Evolutionary conservation across 1,140 invertebrate species (phyloP).

Genomic region (Macrobrachium nipponense): DNA sequence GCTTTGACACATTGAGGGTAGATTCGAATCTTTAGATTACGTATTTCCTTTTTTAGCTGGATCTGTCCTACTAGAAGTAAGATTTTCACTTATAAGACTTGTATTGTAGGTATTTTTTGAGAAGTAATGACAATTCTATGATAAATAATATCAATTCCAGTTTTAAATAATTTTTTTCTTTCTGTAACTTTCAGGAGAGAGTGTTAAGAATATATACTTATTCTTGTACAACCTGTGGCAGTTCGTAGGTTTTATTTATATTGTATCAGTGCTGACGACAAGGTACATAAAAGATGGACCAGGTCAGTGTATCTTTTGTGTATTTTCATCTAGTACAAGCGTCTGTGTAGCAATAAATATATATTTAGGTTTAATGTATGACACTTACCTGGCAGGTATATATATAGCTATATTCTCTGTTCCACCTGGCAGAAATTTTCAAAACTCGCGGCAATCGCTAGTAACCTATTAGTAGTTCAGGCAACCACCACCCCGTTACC

Average conservation of each 20-base stretch:
- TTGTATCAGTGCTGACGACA: slow-evolving; percentile 80
- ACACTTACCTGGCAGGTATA: too few relatives aligned
- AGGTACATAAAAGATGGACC: slow-evolving; percentile 80
- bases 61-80: too few relatives aligned
- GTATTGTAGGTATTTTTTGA: neutral
- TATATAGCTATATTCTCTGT: too few relatives aligned
- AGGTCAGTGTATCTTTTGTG: slow-evolving; percentile 69
- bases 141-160: slow-evolving; percentile 27
- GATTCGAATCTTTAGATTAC: too few relatives aligned
- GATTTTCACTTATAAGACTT: neutral
- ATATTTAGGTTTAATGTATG: too few relatives aligned
- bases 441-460: too few relatives aligned
- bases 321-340: neutral
- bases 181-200: slow-evolving; percentile 74
- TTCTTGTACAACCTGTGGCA: slow-evolving; percentile 92
- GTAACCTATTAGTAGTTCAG: too few relatives aligned
- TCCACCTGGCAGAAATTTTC: too few relatives aligned
- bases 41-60: too few relatives aligned
- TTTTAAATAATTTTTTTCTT: slow-evolving; percentile 21
- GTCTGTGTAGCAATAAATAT: neutral
- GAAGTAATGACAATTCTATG: neutral
- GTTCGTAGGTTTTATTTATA: slow-evolving; percentile 87
- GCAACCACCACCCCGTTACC: too few relatives aligned
- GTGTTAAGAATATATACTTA: slow-evolving; percentile 86
- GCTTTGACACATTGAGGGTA: too few relatives aligned